Evolutionary conservation across 2,888 invertebrate species (phyloP), one percentile per base, ranked within the genome.

Genomic region (Reticulitermes lucifugus): DNA sequence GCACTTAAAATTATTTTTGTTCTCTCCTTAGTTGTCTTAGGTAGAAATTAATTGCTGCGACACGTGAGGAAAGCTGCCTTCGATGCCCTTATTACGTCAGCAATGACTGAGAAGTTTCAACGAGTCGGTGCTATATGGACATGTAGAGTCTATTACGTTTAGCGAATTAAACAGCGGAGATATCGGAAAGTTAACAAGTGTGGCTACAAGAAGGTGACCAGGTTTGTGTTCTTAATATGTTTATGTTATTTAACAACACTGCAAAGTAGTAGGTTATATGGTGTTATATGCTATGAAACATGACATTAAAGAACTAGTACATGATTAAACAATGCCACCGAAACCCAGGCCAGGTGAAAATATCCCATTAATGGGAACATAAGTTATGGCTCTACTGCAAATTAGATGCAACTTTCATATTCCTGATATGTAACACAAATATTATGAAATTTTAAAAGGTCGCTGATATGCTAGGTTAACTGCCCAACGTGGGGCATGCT

Each of bases 61-160:
- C 75, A 85, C 77, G 82, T 87, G n/a, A 85, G 86, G 71, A 84
- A 84, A 46, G 87, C 85, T 83, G 65, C 87, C 25, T 60, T 14
- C 0, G 70, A 81, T 65, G 81, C 65, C 83, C 29, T 41, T 71
- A 65, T 80, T 81, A 51, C 81, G 1, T 41, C 81, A 43, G 81
- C 65, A n/a, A 75, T 59, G 59, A 71, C 73, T 18, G 21, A 65
- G n/a, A 9, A 71, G 22, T 70, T 86, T 79, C 59, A 80, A 18
- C 43, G 79, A 73, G n/a, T 86, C 88, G 65, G 60, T 86, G n/a
- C 85, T 90, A 55, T 88, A 87, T 86, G 87, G 86, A 29, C 90
- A 90, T 87, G 87, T 91, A 18, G 89, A 90, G 82, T 89, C 89
- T 12, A 88, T 91, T 71, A 88, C 88, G 85, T 90, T 90, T 85